A percentile compares a stretch with the other conserved stretches of the same genome.
Evolutionary conservation across 2,113 vertebrate species (phyloP).

Genomic region (Anoura caudifer): DNA sequence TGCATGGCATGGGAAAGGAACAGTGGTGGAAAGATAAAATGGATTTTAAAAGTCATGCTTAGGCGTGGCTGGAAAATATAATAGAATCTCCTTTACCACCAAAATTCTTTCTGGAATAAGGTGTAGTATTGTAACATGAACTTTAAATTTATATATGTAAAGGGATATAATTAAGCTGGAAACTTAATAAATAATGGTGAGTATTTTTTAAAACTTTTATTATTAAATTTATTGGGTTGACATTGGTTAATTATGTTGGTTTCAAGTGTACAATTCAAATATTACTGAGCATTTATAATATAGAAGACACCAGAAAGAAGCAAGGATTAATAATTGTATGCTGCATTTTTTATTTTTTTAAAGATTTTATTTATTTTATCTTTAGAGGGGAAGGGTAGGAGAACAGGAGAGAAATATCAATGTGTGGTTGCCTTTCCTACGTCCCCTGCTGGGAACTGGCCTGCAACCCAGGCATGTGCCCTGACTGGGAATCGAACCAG

Average conservation of each 20-base stretch:
- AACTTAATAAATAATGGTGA: background rate
- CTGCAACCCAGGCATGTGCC: no score
- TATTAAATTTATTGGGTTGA: background rate
- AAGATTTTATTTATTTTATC: no score
- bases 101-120: background rate
- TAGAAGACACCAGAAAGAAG: background rate
- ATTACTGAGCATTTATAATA: background rate
- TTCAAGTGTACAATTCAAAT: background rate
- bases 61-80: background rate
- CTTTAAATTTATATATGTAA: background rate
- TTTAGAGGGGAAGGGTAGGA: no score
- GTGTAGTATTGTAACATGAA: background rate
- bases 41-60: background rate
- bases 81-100: background rate
- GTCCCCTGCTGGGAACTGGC: no score
- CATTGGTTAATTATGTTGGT: background rate
- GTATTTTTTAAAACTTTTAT: background rate
- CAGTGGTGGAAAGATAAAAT: background rate
- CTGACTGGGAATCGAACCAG: no score
- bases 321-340: background rate
- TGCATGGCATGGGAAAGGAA: background rate
- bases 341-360: background rate
- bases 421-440: no score
- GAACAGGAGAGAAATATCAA: no score
- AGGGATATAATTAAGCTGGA: background rate